Percentiles rank a stretch among this genome's conserved stretches.
phyloP scores from a whole-genome alignment of 2,888 invertebrate genomes.

The Peribatodes rhomboidaria region DNA sequence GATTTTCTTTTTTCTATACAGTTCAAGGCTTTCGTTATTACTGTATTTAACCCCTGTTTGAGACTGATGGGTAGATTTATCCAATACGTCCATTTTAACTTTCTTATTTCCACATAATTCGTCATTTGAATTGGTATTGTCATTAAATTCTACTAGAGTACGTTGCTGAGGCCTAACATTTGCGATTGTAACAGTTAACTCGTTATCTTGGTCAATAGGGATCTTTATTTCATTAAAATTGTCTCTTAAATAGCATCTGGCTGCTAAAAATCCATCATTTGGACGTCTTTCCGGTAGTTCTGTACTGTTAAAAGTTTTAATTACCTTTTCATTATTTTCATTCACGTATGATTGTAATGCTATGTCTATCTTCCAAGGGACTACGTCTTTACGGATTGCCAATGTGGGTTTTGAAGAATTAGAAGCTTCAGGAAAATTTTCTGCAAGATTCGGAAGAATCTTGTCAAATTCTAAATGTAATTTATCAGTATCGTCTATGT shows the following conservation, averaged over 20 bases:
- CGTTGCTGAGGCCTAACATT: slow-evolving; percentile 28
- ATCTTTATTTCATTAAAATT: slow-evolving; percentile 59
- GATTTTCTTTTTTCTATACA: not conserved
- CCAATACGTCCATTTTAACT: not conserved
- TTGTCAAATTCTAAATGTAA: not conserved
- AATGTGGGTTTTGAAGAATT: not conserved
- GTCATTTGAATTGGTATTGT: slow-evolving; percentile 1
- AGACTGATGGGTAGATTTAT: slow-evolving; percentile 12
- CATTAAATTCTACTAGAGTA: not conserved
- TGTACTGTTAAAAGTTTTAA: slow-evolving; percentile 60
- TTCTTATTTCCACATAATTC: not conserved
- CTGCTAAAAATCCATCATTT: slow-evolving; percentile 55
- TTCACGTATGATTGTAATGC: slow-evolving; percentile 64
- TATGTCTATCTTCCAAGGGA: slow-evolving; percentile 55
- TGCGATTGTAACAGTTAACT: slow-evolving; percentile 59
- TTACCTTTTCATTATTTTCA: slow-evolving; percentile 58
- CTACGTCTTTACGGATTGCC: slow-evolving; percentile 5
- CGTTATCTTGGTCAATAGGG: slow-evolving; percentile 61
- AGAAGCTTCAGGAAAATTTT: not conserved
- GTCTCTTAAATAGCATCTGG: slow-evolving; percentile 56
- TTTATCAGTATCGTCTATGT: not conserved
- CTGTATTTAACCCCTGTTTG: not conserved
- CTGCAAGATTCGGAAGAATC: not conserved
- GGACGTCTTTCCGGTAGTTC: slow-evolving; percentile 42
- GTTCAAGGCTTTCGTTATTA: not conserved